Percentiles rank a stretch among this genome's conserved stretches.
phyloP scores from a whole-genome alignment of 2,797 vertebrate genomes.

The Pteropus rufus region DNA sequence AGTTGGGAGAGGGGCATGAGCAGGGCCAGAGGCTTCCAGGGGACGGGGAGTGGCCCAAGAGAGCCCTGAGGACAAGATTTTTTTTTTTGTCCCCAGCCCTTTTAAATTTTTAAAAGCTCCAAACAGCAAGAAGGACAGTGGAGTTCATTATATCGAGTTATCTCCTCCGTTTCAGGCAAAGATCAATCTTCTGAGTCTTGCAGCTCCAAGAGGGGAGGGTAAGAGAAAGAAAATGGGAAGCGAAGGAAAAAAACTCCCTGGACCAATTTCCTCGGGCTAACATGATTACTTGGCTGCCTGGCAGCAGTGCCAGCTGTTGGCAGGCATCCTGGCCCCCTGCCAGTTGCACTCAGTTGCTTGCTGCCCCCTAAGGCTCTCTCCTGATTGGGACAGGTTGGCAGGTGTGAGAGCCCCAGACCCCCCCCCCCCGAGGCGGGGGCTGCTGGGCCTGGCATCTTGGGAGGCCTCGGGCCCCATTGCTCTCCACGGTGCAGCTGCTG shows the following conservation, averaged over 20 bases:
- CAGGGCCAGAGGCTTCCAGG: neutral
- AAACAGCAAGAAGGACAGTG: constrained; percentile 58
- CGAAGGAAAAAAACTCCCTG: constrained; percentile 38
- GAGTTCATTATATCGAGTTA: constrained; percentile 79
- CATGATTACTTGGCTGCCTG: constrained; percentile 61
- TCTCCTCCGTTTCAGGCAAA: constrained; percentile 72
- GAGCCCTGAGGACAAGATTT: neutral
- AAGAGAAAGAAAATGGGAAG: constrained; percentile 39
- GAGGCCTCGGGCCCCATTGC: neutral
- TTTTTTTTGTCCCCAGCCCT: constrained; percentile 28
- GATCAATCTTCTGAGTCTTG: constrained; percentile 75
- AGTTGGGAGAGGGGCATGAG: neutral
- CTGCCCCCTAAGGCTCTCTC: constrained; percentile 10
- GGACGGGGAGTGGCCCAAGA: neutral
- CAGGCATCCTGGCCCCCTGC: constrained; percentile 34
- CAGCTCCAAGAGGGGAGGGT: constrained; percentile 26
- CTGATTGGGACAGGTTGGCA: constrained; percentile 33
- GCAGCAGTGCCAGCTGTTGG: constrained; percentile 62
- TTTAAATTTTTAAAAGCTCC: constrained; percentile 68
- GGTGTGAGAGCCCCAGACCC: neutral
- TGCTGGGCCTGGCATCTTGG: neutral
- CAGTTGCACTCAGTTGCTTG: constrained; percentile 13
- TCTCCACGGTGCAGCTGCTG: accelerated
- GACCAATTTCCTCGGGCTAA: constrained; percentile 69
- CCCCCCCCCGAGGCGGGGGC: neutral